phyloP scores from a whole-genome alignment of 2,113 vertebrate species.

The Machaerirhynchus nigripectus region DNA sequence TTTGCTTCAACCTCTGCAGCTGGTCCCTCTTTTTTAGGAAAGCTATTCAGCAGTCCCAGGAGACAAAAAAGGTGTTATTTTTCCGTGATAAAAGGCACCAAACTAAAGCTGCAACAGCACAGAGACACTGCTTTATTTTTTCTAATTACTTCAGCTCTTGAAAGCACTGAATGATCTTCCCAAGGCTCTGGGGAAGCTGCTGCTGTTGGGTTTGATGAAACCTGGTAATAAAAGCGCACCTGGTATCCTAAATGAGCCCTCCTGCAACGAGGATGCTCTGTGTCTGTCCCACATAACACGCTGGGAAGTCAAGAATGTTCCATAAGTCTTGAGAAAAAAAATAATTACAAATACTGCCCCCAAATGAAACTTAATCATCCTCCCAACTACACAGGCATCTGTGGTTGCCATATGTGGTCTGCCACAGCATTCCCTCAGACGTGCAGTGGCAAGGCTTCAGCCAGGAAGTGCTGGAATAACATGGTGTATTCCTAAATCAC shows the following conservation, averaged over 20 bases:
- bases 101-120: background rate
- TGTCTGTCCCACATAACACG: fast-evolving
- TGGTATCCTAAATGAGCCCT: background rate
- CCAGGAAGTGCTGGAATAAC: background rate
- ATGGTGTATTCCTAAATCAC: background rate
- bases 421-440: background rate
- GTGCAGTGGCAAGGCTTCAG: background rate
- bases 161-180: background rate
- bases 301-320: background rate
- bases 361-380: background rate
- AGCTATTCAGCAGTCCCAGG: background rate
- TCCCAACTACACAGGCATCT: slow-evolving; percentile 15
- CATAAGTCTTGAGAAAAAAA: background rate
- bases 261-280: background rate
- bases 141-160: slow-evolving; percentile 10
- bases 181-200: background rate
- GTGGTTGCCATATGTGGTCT: slow-evolving; percentile 36
- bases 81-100: background rate
- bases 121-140: background rate
- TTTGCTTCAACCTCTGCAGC: background rate
- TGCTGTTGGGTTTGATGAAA: background rate
- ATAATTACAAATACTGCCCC: background rate
- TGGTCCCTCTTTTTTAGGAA: background rate
- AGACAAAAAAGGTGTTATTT: background rate
- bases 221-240: background rate